phyloP scores from a whole-genome alignment of 2,113 vertebrate genomes.

The Benitochromis conjunctus region DNA sequence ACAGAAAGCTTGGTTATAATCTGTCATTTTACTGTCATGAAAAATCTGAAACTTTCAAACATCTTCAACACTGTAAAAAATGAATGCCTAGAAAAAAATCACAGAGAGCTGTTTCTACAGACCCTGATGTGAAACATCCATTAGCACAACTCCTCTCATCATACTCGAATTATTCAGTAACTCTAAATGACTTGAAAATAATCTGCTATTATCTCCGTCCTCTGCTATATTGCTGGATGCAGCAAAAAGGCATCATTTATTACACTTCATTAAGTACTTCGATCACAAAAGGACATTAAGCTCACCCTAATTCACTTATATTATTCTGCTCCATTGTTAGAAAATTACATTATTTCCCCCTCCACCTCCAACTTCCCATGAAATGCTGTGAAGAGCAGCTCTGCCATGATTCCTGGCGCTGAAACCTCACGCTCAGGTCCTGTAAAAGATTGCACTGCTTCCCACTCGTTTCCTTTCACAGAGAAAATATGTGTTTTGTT shows the following conservation, averaged over 20 bases:
- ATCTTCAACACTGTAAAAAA: background rate
- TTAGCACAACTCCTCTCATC: background rate
- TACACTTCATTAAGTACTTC: background rate
- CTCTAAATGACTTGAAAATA: slow-evolving; percentile 29
- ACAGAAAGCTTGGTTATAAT: background rate
- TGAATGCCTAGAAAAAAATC: background rate
- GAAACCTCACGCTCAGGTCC: background rate
- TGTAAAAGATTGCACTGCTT: background rate
- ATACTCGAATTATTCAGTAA: slow-evolving; percentile 27
- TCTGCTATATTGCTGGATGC: slow-evolving; percentile 4
- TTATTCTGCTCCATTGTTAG: background rate
- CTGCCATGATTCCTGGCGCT: background rate
- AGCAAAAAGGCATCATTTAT: background rate
- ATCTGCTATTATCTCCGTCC: slow-evolving; percentile 3
- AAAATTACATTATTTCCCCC: background rate
- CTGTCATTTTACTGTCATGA: background rate
- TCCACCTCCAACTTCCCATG: background rate
- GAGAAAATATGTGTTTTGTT: slow-evolving; percentile 4
- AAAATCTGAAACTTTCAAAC: slow-evolving; percentile 11
- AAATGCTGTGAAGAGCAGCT: background rate
- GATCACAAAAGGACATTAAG: background rate
- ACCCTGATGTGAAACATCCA: background rate
- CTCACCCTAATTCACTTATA: background rate
- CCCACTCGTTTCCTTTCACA: background rate
- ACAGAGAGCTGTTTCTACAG: background rate